Base-by-base conservation (phyloP, 1,140 invertebrate species). In the Aleiodes sp. region DNA sequence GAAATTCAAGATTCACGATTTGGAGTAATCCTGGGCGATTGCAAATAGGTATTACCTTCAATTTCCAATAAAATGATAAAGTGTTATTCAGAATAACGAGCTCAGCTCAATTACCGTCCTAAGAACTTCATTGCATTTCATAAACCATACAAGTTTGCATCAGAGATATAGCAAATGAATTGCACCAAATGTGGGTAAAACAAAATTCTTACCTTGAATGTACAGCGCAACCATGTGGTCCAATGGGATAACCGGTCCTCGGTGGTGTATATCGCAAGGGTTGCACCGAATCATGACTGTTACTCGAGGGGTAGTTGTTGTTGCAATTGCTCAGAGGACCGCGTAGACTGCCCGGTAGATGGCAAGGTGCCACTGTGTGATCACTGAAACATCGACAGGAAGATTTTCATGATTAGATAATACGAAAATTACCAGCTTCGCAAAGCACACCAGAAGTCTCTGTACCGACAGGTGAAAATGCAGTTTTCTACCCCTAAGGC, bases 341-440 rank as follows among this genome's bases (percentile, higher is more conserved):
- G 9, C 65, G 43, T 26, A 66, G 31, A 9, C 28, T 66, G 4
- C 65, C 65, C 65, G 28, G 29, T n/a, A 56, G 46, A 66, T 66
- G 65, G 65, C 46, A 66, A 66, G 52, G 33, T 26, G 65, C 46
- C 65, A 29, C 12, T 37, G 65, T 14, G 26, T 66, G 46, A n/a
- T 66, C 65, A 66, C 65, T 66, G 65, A 66, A 66, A 66, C 33
- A 66, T 57, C 65, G 56, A 56, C 65, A 65, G 24, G 24, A 39
- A 33, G 39, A 37, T 41, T n/a, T 41, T 39, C 10, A 16, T 16
- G 24, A 64, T 52, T 52, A 52, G 19, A 52, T 24, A 52, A n/a
- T n/a, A n/a, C n/a, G n/a, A n/a, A n/a, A n/a, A n/a, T n/a, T n/a
- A n/a, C n/a, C n/a, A n/a, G n/a, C n/a, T n/a, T n/a, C n/a, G n/a